Conservation (phyloP, 2,797 vertebrate genomes). For the Paedocypris micromegethes region DNA sequence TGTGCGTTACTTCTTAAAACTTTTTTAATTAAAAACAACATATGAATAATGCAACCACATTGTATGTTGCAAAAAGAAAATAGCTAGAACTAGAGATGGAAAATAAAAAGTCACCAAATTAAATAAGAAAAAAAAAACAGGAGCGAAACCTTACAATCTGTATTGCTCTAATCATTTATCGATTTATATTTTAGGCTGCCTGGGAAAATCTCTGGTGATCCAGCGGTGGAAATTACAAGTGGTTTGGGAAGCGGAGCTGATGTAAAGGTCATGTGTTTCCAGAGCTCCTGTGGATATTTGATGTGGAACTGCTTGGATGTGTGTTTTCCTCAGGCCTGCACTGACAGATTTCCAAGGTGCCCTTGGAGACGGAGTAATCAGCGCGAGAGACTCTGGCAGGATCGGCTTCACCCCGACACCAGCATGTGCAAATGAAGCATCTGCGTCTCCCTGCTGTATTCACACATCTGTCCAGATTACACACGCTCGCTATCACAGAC, state of each 20-base stretch:
- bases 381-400: constrained; percentile 27
- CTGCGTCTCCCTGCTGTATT: constrained; percentile 22
- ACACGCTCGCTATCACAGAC: constrained; percentile 24
- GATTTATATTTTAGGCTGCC: neutral
- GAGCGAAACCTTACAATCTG: neutral
- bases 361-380: constrained; percentile 41
- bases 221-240: constrained; percentile 16
- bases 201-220: neutral
- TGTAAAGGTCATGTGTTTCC: constrained; percentile 24
- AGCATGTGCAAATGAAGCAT: constrained; percentile 31
- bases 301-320: constrained; percentile 16
- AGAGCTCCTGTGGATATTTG: constrained; percentile 12
- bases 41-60: too few relatives aligned
- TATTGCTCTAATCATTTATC: neutral
- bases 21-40: too few relatives aligned
- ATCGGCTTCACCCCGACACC: constrained; percentile 20
- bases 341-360: constrained; percentile 39
- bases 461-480: constrained; percentile 32
- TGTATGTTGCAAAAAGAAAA: too few relatives aligned
- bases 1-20: too few relatives aligned
- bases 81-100: too few relatives aligned
- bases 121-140: too few relatives aligned
- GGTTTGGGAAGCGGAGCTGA: neutral
- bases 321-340: constrained; percentile 21
- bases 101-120: too few relatives aligned